Evolutionary conservation across 64 coral and sea anemone genomes (phyloP).

Genomic region (Platygyra sinensis): DNA sequence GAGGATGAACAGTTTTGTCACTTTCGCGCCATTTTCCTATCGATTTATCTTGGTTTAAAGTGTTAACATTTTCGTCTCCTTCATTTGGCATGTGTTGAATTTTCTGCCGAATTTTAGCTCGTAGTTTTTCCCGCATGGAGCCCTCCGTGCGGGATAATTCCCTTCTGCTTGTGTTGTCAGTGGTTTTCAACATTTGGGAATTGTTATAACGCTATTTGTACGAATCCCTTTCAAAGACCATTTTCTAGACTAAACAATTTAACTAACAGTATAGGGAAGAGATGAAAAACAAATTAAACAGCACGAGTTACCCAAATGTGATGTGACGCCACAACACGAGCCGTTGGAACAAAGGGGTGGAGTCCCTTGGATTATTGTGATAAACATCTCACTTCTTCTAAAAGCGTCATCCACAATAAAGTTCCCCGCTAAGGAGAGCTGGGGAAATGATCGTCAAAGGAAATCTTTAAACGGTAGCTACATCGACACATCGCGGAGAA

Average conservation of each 20-base stretch:
- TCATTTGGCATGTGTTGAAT: not conserved
- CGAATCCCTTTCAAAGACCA: not conserved
- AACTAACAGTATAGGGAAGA: not conserved
- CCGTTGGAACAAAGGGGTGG: not conserved
- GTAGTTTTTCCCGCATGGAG: slow-evolving; percentile 21
- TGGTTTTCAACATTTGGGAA: not conserved
- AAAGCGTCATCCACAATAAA: too few species aligned
- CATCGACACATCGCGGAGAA: too few species aligned
- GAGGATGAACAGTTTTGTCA: not conserved
- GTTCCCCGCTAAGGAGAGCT: not conserved
- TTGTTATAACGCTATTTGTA: not conserved
- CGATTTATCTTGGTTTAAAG: not conserved
- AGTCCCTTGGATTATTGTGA: not conserved
- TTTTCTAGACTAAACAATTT: not conserved
- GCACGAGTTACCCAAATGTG: too few species aligned
- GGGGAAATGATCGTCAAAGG: not conserved
- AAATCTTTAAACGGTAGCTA: not conserved
- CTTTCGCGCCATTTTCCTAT: not conserved
- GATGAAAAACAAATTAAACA: not conserved
- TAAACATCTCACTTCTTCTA: too few species aligned
- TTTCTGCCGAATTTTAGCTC: slow-evolving; percentile 19
- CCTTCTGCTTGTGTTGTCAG: not conserved
- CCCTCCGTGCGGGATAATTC: not conserved
- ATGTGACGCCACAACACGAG: slow-evolving; percentile 6
- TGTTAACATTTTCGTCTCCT: slow-evolving; percentile 30